Conservation (phyloP, 2,113 vertebrate species). For the Plecturocebus donacophilus region DNA sequence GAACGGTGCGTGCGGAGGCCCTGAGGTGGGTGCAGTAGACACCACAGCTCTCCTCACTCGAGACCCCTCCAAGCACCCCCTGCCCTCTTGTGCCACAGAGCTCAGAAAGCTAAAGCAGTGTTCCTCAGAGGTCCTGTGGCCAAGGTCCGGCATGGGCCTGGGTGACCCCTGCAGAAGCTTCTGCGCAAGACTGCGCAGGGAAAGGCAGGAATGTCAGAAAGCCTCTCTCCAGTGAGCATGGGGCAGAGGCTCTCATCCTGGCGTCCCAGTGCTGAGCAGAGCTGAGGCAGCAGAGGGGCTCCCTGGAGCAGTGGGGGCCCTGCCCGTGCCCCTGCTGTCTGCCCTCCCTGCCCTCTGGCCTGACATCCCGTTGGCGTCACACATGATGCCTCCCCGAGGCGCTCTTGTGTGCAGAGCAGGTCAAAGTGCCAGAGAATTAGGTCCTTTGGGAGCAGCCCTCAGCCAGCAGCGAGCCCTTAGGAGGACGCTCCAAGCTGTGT, state of each 20-base stretch:
- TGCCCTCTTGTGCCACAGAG: background rate
- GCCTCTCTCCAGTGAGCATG: background rate
- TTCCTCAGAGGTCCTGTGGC: background rate
- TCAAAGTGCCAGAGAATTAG: background rate
- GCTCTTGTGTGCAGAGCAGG: background rate
- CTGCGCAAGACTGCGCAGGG: background rate
- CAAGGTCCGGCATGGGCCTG: background rate
- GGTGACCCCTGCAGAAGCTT: background rate
- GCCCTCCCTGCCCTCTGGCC: too few relatives aligned
- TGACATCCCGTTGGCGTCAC: background rate
- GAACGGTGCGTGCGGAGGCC: background rate
- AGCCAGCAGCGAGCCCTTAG: background rate
- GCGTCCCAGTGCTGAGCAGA: background rate
- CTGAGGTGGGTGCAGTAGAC: background rate
- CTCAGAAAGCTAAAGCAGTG: background rate
- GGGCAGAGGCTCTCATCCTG: background rate
- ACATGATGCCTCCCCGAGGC: fast-evolving
- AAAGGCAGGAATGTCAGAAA: background rate
- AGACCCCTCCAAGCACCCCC: fast-evolving
- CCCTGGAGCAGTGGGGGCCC: background rate
- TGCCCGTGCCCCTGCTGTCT: fast-evolving
- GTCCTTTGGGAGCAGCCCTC: background rate
- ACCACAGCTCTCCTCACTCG: background rate
- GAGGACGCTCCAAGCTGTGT: background rate
- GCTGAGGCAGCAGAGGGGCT: background rate